Conservation (phyloP, 2,888 invertebrate species). For the Drosophila atroscutellata region DNA sequence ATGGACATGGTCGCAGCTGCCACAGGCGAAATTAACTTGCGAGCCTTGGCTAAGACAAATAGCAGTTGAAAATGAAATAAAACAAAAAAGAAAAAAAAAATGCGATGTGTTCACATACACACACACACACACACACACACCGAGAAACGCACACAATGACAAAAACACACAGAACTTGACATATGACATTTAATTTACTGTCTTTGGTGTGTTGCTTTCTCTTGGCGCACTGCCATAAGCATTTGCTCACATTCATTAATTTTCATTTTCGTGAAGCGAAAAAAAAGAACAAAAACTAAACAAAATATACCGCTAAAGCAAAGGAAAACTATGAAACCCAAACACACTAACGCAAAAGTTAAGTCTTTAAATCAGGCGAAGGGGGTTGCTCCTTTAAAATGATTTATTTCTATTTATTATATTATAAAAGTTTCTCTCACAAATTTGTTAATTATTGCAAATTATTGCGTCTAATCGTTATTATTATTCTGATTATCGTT, state of each 20-base stretch:
- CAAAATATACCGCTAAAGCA: conserved; percentile 20
- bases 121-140: conserved; percentile 9
- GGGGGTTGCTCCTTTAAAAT: background rate
- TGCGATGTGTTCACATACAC: conserved; percentile 5
- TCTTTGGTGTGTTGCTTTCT: conserved; percentile 68
- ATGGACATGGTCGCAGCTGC: conserved; percentile 37
- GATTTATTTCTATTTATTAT: background rate
- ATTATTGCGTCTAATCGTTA: too few relatives aligned
- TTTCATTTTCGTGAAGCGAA: conserved; percentile 70
- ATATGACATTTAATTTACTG: conserved; percentile 81
- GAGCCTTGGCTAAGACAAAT: conserved; percentile 69
- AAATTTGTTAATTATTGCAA: background rate
- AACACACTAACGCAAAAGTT: conserved; percentile 8
- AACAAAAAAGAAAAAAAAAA: conserved; percentile 42
- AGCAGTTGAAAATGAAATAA: conserved; percentile 67
- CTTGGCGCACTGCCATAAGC: conserved; percentile 74
- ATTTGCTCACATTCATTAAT: conserved; percentile 80
- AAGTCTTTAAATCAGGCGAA: background rate
- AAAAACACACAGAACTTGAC: conserved; percentile 64
- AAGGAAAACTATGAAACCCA: conserved; percentile 10
- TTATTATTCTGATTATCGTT: too few relatives aligned
- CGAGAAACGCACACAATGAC: conserved; percentile 21
- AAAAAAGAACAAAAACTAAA: conserved; percentile 19
- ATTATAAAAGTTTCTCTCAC: too few relatives aligned
- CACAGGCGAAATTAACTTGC: conserved; percentile 72